Evolutionary conservation across 2,797 vertebrate species (phyloP), one percentile per base, ranked within the genome.

Genomic region (Basileuterus tristriatus): DNA sequence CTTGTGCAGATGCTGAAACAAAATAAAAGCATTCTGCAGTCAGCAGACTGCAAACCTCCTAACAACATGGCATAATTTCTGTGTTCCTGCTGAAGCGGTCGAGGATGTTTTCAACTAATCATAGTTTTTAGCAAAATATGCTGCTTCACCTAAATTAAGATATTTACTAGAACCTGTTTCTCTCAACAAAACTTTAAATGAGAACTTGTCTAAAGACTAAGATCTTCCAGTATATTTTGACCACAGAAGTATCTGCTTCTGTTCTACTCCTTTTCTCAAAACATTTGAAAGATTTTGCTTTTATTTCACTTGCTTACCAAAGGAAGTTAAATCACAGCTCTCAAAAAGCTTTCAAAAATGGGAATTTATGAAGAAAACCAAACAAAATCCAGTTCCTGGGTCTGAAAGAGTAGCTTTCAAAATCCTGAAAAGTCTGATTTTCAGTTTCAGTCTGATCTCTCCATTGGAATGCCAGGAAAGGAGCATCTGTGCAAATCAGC

Each of bases 41-140:
- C 87, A 93, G 92, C 87, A 91, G 72, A 85, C 80, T 93, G 63
- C 64, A 94, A 94, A 56, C 52, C 77, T 67, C 37, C 72, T 94
- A 69, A 84, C 59, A 79, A 52, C 70, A 29, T 2, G 24, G 37
- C 50, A 47, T 82, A 79, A 86, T 93, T 94, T 93, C n/a, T 82
- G 22, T 36, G 32, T 37, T 95, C 52, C 89, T 85, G 77, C 47
- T 91, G 68, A 83, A 83, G 79, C 15, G 2, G 52, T 30, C 58
- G 4, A 4, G 72, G 77, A 82, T 19, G 13, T 79, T 93, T 92
- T 88, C 56, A 78, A 22, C 65, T 88, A 79, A 92, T 83, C 43
- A 56, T 13, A 75, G n/a, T 52, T 92, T 81, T 78, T 34, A 72
- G 24, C 63, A 83, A 87, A 92, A 95, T 82, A 37, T 41, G 79